phyloP scores from a whole-genome alignment of 2,113 vertebrate species.

The Menura novaehollandiae region DNA sequence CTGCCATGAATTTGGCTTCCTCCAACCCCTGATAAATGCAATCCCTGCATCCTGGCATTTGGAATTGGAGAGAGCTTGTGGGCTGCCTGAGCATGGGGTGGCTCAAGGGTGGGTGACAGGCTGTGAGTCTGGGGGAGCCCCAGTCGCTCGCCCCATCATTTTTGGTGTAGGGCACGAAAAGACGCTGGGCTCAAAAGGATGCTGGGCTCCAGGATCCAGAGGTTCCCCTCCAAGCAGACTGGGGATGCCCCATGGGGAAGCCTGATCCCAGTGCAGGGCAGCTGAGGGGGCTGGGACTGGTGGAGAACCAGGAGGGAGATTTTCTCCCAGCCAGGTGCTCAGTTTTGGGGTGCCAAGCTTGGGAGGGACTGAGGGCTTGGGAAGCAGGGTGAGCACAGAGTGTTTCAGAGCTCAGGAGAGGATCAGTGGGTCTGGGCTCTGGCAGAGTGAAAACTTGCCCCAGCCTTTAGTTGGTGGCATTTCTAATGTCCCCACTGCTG shows the following conservation, averaged over 20 bases:
- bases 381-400: not conserved
- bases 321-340: not conserved
- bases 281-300: not conserved
- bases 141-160: accelerated
- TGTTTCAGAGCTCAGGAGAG: not conserved
- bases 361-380: not conserved
- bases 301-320: not conserved
- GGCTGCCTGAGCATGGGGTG: not conserved
- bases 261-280: not conserved
- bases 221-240: not conserved
- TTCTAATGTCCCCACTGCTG: not conserved
- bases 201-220: not conserved
- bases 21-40: not conserved
- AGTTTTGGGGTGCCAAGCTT: not conserved
- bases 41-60: not conserved
- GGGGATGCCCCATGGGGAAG: not conserved
- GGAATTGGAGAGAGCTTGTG: not conserved
- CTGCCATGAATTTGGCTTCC: not conserved
- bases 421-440: not conserved
- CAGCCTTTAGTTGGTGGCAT: not conserved
- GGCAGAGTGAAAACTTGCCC: not conserved
- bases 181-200: not conserved
- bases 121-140: not conserved
- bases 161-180: not conserved
- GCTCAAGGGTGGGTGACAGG: not conserved